A percentile compares a stretch with the other conserved stretches of the same genome.
These are phyloP conservation scores for Patiria pectinifera DNA, from an alignment of 53 echinoderm and acorn worm species.

Conservation along the genomic window DNA sequence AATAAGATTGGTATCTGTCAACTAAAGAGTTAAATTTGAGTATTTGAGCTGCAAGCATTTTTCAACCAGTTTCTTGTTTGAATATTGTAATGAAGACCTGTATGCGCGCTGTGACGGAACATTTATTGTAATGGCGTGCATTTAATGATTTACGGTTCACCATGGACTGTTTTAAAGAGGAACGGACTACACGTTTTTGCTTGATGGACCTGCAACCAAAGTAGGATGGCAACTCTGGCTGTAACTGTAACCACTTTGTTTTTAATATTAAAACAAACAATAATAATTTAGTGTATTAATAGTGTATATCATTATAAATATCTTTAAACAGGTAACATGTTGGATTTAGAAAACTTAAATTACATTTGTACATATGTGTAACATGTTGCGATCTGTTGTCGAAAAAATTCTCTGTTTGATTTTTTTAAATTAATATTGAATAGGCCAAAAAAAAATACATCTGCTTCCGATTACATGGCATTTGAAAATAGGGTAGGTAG, in stretches of 20 bases:
- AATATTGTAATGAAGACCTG: too few species aligned
- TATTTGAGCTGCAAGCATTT: slow-evolving; percentile 1
- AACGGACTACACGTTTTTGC: slow-evolving; percentile 31
- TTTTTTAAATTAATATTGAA: too few species aligned
- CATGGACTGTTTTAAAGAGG: background rate
- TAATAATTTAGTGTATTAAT: background rate
- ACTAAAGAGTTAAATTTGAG: background rate
- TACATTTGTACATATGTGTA: too few species aligned
- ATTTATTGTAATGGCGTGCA: background rate
- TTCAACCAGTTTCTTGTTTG: background rate
- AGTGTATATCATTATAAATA: too few species aligned
- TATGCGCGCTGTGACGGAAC: background rate
- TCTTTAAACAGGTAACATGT: too few species aligned
- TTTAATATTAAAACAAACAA: background rate
- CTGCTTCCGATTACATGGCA: too few species aligned
- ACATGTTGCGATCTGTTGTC: background rate
- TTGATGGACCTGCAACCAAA: slow-evolving; percentile 55
- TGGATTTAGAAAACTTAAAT: too few species aligned
- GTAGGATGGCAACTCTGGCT: slow-evolving; percentile 52
- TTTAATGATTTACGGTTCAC: background rate
- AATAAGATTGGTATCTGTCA: background rate
- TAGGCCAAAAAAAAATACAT: too few species aligned
- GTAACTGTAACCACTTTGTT: slow-evolving; percentile 61
- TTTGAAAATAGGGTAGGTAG: too few species aligned
- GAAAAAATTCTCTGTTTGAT: too few species aligned